Percentiles rank a stretch among this genome's conserved stretches.
phyloP scores from a whole-genome alignment of 2,113 vertebrate species.

The Cercocebus atys region DNA sequence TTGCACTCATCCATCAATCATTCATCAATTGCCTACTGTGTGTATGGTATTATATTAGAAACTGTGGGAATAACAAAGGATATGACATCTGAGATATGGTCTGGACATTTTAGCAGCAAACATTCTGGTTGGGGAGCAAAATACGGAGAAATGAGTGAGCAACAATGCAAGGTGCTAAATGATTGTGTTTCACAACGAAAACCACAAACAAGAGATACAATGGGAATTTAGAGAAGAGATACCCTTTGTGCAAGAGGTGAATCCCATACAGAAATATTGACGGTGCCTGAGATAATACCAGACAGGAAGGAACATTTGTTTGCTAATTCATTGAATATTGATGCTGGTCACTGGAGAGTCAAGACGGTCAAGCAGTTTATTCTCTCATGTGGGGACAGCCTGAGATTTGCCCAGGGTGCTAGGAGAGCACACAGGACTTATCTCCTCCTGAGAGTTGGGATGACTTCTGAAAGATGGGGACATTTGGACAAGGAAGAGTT shows the following conservation, averaged over 20 bases:
- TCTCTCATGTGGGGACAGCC: not conserved
- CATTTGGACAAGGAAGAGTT: not conserved
- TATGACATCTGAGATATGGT: rapidly evolving
- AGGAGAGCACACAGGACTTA: rapidly evolving
- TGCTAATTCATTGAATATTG: rapidly evolving
- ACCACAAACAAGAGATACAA: not conserved
- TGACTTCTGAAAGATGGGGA: not conserved
- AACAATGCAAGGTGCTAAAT: not conserved
- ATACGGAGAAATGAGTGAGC: not conserved
- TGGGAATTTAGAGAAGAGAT: not conserved
- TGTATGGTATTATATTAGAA: not conserved
- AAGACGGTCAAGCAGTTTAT: not conserved
- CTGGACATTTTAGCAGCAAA: not conserved
- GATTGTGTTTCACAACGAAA: not conserved
- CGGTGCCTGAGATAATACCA: not conserved
- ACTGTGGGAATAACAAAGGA: no score
- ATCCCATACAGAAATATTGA: not conserved
- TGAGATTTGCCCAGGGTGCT: not conserved
- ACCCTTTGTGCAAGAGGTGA: not conserved
- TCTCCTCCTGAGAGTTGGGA: not conserved
- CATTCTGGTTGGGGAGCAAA: not conserved
- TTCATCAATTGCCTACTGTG: not conserved
- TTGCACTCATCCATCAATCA: not conserved
- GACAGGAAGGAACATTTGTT: not conserved
- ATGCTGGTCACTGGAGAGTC: not conserved